Evolutionary conservation across 2,113 vertebrate species (phyloP).

Genomic region (Thryonomys swinderianus): DNA sequence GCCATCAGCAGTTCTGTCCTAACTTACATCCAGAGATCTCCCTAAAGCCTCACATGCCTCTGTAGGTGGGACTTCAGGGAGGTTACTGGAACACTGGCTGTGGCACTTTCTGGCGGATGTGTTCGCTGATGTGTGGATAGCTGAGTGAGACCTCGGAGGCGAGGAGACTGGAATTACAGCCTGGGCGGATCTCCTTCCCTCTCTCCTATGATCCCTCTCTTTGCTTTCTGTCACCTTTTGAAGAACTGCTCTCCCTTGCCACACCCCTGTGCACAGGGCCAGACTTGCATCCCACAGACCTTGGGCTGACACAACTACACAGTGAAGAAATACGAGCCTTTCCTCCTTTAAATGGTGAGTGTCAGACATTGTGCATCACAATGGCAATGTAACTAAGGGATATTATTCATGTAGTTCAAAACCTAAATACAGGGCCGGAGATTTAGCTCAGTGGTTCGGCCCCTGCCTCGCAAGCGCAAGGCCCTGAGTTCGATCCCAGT

Average conservation of each 20-base stretch:
- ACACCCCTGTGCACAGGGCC: fast-evolving
- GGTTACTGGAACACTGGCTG: background rate
- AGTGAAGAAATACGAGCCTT: background rate
- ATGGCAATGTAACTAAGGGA: background rate
- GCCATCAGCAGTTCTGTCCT: background rate
- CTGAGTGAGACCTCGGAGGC: background rate
- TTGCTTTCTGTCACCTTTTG: background rate
- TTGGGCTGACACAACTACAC: background rate
- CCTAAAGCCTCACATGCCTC: background rate
- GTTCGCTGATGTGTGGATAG: background rate
- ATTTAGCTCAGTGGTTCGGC: too few relatives aligned
- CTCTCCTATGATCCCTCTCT: background rate
- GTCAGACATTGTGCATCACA: background rate
- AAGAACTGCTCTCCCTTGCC: background rate
- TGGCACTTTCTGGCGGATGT: background rate
- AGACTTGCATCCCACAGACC: background rate
- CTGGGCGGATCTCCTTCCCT: background rate
- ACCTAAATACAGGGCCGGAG: too few relatives aligned
- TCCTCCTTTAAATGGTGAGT: background rate
- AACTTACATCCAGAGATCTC: too few relatives aligned
- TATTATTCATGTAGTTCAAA: background rate
- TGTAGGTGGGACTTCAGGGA: background rate
- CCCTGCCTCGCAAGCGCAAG: too few relatives aligned
- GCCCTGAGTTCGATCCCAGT: too few relatives aligned
- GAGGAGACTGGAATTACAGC: background rate